phyloP scores from a whole-genome alignment of 2,113 vertebrate genomes.

The Colossoma macropomum region DNA sequence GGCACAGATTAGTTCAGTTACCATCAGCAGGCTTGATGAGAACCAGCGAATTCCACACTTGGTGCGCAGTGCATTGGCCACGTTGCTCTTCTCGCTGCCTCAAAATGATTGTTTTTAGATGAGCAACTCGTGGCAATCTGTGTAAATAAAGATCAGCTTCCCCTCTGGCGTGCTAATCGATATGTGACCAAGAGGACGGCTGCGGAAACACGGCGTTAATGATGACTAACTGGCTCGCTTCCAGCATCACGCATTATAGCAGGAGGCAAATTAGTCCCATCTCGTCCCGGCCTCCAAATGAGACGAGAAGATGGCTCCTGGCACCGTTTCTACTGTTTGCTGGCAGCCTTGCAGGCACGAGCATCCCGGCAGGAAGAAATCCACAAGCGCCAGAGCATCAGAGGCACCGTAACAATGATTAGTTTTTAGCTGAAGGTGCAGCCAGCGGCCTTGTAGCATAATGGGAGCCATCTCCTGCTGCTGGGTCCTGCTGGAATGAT shows the following conservation, averaged over 20 bases:
- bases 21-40: neutral
- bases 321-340: neutral
- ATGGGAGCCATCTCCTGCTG: neutral
- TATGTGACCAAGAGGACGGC: conserved; percentile 5
- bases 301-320: neutral
- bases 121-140: neutral
- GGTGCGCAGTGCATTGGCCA: neutral
- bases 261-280: conserved; percentile 17
- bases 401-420: neutral
- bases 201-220: conserved; percentile 14
- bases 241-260: neutral
- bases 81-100: neutral
- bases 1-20: neutral
- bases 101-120: neutral
- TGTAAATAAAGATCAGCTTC: conserved; percentile 27
- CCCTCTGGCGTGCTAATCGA: neutral
- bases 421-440: neutral
- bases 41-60: neutral
- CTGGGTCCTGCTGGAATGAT: neutral
- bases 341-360: neutral
- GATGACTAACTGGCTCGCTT: conserved; percentile 2
- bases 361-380: neutral
- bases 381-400: neutral
- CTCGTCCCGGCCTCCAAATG: conserved; percentile 4
- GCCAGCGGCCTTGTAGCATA: neutral